Base-by-base conservation (phyloP, 1,140 invertebrate species). In the Zaprionus capensis region DNA sequence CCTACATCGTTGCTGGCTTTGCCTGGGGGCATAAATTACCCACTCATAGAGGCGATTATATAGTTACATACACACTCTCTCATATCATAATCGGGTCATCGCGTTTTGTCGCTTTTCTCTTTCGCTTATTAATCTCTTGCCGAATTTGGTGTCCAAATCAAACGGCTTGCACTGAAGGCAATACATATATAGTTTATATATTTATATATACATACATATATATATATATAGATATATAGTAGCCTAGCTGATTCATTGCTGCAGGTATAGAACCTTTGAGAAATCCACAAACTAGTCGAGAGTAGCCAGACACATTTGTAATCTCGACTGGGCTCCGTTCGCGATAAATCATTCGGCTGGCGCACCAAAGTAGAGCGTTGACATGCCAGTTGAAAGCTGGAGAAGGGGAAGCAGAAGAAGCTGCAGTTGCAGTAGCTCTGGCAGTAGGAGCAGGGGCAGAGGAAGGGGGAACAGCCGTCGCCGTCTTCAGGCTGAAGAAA, bases 1-100 rank as follows among this genome's bases (percentile, higher is more conserved):
- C 41, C 41, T 46, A 17, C n/a, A n/a, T 7, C 9, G 38, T 41
- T 41, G 14, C 38, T 41, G 38, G 15, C 38, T 15, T 15, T 17
- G 41, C 41, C 41, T 46, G 15, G 41, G n/a, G 41, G 41, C 41
- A 46, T 46, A 46, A 46, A 46, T 46, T 46, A 46, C 41, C 5
- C 41, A 46, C 41, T 46, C 41, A 46, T 46, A 17, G 41, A 62
- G 56, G 15, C 44, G 46, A 73, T 77, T 73, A 80, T 62, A 46
- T 46, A 9, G 6, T 17, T 46, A 46, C 41, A 68, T 36, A 71
- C 24, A 57, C 22, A 59, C 58, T 41, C 58, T 57, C 65, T 70
- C 78, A 68, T 78, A 81, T 81, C 76, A 71, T 75, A 81, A 81
- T 66, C 76, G 71, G 79, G 79, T 78, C 79, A 78, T 81, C 78